phyloP scores from a whole-genome alignment of 2,113 vertebrate genomes.

The Atherinomorus stipes region DNA sequence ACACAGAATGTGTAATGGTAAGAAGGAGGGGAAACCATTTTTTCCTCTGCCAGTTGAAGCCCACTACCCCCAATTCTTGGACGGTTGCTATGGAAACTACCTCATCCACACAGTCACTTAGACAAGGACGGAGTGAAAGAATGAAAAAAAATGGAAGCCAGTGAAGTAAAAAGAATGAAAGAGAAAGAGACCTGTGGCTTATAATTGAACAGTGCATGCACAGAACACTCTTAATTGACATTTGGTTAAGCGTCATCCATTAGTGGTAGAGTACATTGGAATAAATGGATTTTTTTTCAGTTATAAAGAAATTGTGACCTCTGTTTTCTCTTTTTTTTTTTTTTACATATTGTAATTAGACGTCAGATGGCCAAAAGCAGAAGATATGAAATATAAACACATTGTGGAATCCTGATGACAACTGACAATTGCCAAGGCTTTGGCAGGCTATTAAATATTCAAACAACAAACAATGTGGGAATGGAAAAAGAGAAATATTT shows the following conservation, averaged over 20 bases:
- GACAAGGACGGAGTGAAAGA: conserved; percentile 55
- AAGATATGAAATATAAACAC: conserved; percentile 13
- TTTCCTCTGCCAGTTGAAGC: conserved; percentile 66
- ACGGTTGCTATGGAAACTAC: conserved; percentile 82
- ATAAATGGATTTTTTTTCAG: not conserved
- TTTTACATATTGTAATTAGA: not conserved
- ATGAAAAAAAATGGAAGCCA: conserved; percentile 30
- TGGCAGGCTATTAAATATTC: conserved; percentile 60
- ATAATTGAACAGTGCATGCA: not conserved
- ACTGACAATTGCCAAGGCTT: conserved; percentile 30
- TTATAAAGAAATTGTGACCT: not conserved
- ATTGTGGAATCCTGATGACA: conserved; percentile 39
- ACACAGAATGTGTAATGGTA: not conserved
- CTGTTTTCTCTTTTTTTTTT: not conserved
- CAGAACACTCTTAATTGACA: not conserved
- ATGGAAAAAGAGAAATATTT: conserved; percentile 40
- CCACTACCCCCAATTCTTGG: conserved; percentile 73
- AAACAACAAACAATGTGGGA: conserved; percentile 39
- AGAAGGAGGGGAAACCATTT: conserved; percentile 54
- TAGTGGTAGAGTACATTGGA: too few relatives aligned
- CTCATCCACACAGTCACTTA: conserved; percentile 58
- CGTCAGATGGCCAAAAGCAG: conserved; percentile 1
- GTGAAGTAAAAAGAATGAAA: conserved; percentile 12
- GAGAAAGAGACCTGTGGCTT: not conserved
- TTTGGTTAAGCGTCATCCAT: not conserved